Base-by-base conservation (phyloP, 2,797 vertebrate species). In the Podargus strigoides region DNA sequence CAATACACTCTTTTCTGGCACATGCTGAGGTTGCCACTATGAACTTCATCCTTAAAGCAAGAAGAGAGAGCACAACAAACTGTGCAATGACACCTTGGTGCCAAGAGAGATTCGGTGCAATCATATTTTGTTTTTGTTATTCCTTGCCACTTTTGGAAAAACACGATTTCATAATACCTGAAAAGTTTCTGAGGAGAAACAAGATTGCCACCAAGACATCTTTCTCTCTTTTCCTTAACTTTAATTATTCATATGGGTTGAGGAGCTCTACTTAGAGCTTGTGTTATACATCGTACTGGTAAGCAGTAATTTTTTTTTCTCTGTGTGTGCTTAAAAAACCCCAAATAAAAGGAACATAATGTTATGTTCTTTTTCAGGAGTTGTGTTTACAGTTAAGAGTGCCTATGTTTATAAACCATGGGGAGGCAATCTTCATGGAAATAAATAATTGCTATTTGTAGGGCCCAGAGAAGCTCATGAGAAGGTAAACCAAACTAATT, bases 161-260 rank as follows among this genome's bases (percentile, higher is more conserved):
- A 58, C n/a, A 73, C 89, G n/a, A 85, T 96, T 97, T 97, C 67
- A 55, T 75, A 94, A 89, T 17, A 30, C 58, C 69, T 86, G 32
- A 63, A 82, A 70, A 81, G 41, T 86, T 90, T 96, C 85, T 91
- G 62, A 87, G 60, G 76, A 89, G 91, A 94, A 95, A 84, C 37
- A 63, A 77, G 62, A 72, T 63, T 94, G n/a, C 58, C 76, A 93
- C 74, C 70, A 90, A 86, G 53, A 30, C 34, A 53, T 58, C 22
- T 58, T 36, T 60, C 17, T 53, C 17, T 74, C 37, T 66, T 46
- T 14, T 10, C 12, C 13, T 28, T 39, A 50, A 42, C 27, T 46
- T 52, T 76, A 63, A 34, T 69, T 83, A 60, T 58, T 74, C 5
- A 1, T 14, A 30, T 39, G 62, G 23, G 21, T 55, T 58, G 68